These are phyloP conservation scores for Scaptomyza tumidula DNA, from an alignment of 2,888 invertebrate species.

Conservation along the genomic window DNA sequence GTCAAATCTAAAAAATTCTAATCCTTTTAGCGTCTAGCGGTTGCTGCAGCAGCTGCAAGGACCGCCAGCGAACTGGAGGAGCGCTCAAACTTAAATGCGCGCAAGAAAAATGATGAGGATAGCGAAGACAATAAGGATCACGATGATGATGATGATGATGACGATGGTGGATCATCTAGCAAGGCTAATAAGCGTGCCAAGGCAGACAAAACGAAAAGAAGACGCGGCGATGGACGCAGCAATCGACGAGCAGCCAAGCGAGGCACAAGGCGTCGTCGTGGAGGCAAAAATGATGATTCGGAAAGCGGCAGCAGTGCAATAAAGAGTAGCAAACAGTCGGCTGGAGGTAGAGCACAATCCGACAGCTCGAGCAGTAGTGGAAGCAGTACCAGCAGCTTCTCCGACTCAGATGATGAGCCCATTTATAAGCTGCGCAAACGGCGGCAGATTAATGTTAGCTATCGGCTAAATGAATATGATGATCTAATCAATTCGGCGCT, in stretches of 20 bases:
- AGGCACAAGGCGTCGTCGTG: conserved; percentile 67
- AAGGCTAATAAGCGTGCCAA: conserved; percentile 50
- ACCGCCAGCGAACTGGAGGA: conserved; percentile 60
- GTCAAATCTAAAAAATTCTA: neutral
- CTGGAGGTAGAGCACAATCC: conserved; percentile 47
- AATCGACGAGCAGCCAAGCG: conserved; percentile 71
- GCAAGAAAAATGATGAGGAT: conserved; percentile 42
- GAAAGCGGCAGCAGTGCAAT: conserved; percentile 60
- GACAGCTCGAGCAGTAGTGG: conserved; percentile 57
- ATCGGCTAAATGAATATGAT: conserved; percentile 96
- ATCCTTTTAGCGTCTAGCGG: conserved; percentile 42
- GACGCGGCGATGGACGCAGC: conserved; percentile 78
- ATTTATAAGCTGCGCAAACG: conserved; percentile 94
- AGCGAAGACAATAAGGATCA: conserved; percentile 70
- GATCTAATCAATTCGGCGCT: conserved; percentile 97
- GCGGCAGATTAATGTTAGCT: conserved; percentile 91
- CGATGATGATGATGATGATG: conserved; percentile 48
- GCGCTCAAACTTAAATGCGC: conserved; percentile 20
- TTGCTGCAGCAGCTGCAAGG: conserved; percentile 83
- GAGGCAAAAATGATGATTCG: conserved; percentile 67
- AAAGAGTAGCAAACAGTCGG: conserved; percentile 69
- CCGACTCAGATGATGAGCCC: conserved; percentile 88
- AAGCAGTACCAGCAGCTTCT: conserved; percentile 60
- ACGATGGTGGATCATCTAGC: conserved; percentile 78
- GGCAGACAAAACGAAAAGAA: conserved; percentile 78